Evolutionary conservation across 2,888 invertebrate species (phyloP).

Genomic region (Apamea anceps): DNA sequence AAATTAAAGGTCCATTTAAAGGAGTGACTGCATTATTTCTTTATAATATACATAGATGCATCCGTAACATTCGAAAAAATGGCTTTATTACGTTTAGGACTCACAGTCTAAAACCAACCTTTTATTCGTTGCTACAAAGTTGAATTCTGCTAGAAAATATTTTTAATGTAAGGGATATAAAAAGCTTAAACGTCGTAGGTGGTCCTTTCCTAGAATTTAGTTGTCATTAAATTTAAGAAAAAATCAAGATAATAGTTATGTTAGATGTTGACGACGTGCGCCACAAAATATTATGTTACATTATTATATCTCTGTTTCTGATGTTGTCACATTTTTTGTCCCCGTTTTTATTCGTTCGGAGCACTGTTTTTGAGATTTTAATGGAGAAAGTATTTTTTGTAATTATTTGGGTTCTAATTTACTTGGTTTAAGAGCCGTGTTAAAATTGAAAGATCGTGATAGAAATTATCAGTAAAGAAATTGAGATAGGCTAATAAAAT

Average conservation of each 20-base stretch:
- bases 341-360: slow-evolving; percentile 12
- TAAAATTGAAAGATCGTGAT: slow-evolving; percentile 9
- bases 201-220: slow-evolving; percentile 65
- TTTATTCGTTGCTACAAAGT: slow-evolving; percentile 10
- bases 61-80: slow-evolving; percentile 47
- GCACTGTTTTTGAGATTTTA: slow-evolving; percentile 36
- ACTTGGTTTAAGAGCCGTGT: slow-evolving; percentile 15
- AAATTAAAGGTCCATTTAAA: slow-evolving; percentile 75
- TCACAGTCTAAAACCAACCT: slow-evolving; percentile 26
- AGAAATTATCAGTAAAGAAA: slow-evolving; percentile 4
- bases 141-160: slow-evolving; percentile 3
- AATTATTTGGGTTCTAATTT: slow-evolving; percentile 17
- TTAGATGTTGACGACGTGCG: slow-evolving; percentile 62
- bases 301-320: slow-evolving; percentile 57
- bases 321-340: slow-evolving; percentile 57
- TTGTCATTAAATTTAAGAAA: slow-evolving; percentile 66
- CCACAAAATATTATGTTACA: slow-evolving; percentile 62
- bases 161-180: slow-evolving; percentile 23
- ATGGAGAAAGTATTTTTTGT: slow-evolving; percentile 31
- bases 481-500: background rate
- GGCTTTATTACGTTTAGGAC: slow-evolving; percentile 2
- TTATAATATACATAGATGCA: slow-evolving; percentile 65
- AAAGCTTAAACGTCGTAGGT: slow-evolving; percentile 65
- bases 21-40: slow-evolving; percentile 78
- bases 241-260: slow-evolving; percentile 62